Conservation (phyloP, 2,888 invertebrate genomes). For the Hirtodrosophila alboralis region DNA sequence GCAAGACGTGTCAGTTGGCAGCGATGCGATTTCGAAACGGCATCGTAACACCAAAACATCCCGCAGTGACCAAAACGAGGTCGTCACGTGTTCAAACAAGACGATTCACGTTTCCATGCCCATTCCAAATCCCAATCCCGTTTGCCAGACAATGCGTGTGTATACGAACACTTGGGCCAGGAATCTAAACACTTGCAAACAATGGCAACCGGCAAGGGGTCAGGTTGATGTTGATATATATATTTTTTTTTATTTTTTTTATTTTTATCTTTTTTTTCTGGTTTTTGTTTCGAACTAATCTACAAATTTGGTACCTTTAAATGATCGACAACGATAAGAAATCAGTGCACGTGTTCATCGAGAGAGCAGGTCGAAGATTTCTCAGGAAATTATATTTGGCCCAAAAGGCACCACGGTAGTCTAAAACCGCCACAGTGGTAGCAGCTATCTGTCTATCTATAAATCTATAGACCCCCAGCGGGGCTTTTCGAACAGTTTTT, state of each 20-base stretch:
- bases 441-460: conserved; percentile 35
- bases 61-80: conserved; percentile 68
- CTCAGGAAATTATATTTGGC: conserved; percentile 49
- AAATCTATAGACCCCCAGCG: conserved; percentile 57
- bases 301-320: conserved; percentile 62
- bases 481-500: conserved; percentile 49
- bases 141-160: conserved; percentile 28
- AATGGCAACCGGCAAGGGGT: conserved; percentile 60
- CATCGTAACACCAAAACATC: conserved; percentile 46
- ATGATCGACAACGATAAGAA: conserved; percentile 68
- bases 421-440: conserved; percentile 51
- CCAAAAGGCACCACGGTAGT: conserved; percentile 60
- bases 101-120: conserved; percentile 35
- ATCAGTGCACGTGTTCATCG: conserved; percentile 74
- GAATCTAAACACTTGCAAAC: conserved; percentile 53
- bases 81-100: conserved; percentile 76
- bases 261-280: conserved; percentile 33
- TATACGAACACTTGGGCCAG: conserved; percentile 48
- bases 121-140: conserved; percentile 22
- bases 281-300: conserved; percentile 62
- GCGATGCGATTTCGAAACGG: conserved; percentile 49
- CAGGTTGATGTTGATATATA: conserved; percentile 66
- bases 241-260: conserved; percentile 37
- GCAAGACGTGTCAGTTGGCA: conserved; percentile 58
- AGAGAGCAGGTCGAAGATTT: conserved; percentile 57